Evolutionary conservation across 1,140 invertebrate species (phyloP).

Genomic region (Drosophila sp.): DNA sequence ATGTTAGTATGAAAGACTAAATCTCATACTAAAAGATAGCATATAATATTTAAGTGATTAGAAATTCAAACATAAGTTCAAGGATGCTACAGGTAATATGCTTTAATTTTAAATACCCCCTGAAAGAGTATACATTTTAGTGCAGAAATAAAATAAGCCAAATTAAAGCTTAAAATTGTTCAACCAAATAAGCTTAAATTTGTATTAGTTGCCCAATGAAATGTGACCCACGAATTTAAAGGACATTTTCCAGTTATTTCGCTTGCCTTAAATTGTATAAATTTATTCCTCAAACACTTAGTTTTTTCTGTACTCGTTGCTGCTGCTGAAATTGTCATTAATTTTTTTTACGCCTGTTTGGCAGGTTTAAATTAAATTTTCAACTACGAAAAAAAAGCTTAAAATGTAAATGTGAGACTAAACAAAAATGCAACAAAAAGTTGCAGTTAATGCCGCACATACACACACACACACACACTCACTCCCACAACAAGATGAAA

Average conservation of each 20-base stretch:
- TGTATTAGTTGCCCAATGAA: not conserved
- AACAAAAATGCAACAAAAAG: conserved; percentile 47
- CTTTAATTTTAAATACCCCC: too few relatives aligned
- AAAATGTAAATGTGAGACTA: conserved; percentile 24
- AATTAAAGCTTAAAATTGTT: not conserved
- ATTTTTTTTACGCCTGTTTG: conserved; percentile 15
- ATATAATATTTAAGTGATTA: too few relatives aligned
- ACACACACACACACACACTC: conserved; percentile 21
- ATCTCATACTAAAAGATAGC: too few relatives aligned
- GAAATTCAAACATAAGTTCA: too few relatives aligned
- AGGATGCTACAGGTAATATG: too few relatives aligned
- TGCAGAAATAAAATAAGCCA: not conserved
- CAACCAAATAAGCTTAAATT: not conserved
- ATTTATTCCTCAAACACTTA: not conserved
- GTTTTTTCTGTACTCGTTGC: not conserved
- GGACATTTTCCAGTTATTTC: not conserved
- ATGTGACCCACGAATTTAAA: not conserved
- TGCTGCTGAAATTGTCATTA: not conserved
- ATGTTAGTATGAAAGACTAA: too few relatives aligned
- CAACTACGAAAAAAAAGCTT: conserved; percentile 15
- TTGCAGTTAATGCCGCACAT: conserved; percentile 37
- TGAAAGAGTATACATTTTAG: too few relatives aligned
- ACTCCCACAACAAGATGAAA: conserved; percentile 19
- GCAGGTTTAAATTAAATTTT: conserved; percentile 34
- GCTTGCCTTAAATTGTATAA: not conserved